These are phyloP conservation scores for Podiceps cristatus DNA, from an alignment of 2,113 vertebrate species.

Conservation along the genomic window DNA sequence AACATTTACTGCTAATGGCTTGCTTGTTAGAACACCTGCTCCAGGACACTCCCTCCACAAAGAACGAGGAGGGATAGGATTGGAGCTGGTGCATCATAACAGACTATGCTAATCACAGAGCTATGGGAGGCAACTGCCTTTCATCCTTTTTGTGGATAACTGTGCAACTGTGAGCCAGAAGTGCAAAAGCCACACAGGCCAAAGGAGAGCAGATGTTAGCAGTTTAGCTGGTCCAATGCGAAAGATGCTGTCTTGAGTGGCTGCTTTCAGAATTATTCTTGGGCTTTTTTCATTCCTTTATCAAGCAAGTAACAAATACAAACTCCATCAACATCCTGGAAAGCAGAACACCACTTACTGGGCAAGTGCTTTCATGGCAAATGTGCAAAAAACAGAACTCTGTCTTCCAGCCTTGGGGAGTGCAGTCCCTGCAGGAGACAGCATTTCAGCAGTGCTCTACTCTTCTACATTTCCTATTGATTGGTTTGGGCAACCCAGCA, in stretches of 20 bases:
- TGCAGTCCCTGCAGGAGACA: not conserved
- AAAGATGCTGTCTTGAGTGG: not conserved
- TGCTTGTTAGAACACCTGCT: not conserved
- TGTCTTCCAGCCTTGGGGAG: not conserved
- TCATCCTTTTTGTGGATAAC: not conserved
- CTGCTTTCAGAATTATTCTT: not conserved
- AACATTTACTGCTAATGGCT: not conserved
- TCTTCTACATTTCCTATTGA: not conserved
- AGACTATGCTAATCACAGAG: not conserved
- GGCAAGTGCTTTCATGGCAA: not conserved
- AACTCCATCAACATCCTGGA: not conserved
- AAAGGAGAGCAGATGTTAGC: not conserved
- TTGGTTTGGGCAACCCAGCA: not conserved
- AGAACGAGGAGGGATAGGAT: not conserved
- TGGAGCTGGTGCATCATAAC: not conserved
- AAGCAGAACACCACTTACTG: not conserved
- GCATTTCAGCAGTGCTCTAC: not conserved
- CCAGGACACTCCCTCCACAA: not conserved
- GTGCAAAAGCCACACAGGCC: not conserved
- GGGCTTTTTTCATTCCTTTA: not conserved
- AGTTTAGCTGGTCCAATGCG: not conserved
- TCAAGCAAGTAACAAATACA: not conserved
- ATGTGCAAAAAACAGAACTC: not conserved
- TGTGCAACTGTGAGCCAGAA: not conserved
- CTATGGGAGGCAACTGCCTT: not conserved